Evolutionary conservation across 2,113 vertebrate species (phyloP).

Genomic region (Takifugu flavidus): DNA sequence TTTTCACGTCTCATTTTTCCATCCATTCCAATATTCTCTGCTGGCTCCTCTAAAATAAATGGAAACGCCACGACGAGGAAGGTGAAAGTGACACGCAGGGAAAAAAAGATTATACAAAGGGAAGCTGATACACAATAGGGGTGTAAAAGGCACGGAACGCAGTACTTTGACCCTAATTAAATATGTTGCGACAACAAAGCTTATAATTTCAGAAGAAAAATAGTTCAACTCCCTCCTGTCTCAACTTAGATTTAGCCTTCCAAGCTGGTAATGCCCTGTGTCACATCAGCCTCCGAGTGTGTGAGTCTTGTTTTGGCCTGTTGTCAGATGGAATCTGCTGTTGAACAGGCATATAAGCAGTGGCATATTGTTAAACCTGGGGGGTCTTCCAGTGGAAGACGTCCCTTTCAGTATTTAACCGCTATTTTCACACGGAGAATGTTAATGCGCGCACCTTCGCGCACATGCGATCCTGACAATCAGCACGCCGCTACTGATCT

Average conservation of each 20-base stretch:
- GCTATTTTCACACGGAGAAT: constrained; percentile 55
- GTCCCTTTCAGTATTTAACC: constrained; percentile 67
- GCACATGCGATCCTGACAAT: constrained; percentile 66
- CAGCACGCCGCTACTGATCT: constrained; percentile 72
- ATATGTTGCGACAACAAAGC: constrained; percentile 22
- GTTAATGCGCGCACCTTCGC: constrained; percentile 7
- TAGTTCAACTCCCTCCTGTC: constrained; percentile 23
- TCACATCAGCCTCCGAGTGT: constrained; percentile 63
- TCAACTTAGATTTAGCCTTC: constrained; percentile 42
- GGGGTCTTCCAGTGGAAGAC: constrained; percentile 56
- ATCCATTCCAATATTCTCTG: constrained; percentile 45
- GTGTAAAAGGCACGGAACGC: constrained; percentile 26
- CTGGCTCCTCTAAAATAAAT: constrained; percentile 35
- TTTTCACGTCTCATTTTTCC: constrained; percentile 37
- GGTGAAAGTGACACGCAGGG: background rate
- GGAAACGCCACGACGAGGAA: background rate
- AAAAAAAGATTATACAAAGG: constrained; percentile 40
- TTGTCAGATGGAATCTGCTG: constrained; percentile 69
- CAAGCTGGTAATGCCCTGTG: constrained; percentile 52
- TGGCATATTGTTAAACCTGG: constrained; percentile 67
- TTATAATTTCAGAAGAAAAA: constrained; percentile 35
- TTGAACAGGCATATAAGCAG: constrained; percentile 60
- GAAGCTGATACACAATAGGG: constrained; percentile 5
- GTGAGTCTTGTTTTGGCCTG: constrained; percentile 67
- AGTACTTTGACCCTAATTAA: constrained; percentile 27